A percentile compares a stretch with the other conserved stretches of the same genome.
phyloP scores from a whole-genome alignment of 2,113 vertebrate genomes.

The Gopherus evgoodei region DNA sequence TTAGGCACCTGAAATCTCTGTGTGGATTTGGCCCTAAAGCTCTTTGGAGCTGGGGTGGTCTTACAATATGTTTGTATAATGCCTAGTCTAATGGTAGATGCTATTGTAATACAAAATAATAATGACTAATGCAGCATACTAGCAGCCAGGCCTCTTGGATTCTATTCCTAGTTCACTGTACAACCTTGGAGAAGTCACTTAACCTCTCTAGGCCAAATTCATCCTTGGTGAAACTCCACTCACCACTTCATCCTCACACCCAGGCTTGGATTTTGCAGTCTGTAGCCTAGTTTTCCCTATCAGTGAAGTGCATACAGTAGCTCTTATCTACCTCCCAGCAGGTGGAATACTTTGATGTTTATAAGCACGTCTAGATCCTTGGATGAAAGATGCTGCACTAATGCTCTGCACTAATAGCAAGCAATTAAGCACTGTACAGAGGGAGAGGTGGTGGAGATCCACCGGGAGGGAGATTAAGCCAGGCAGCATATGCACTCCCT shows the following conservation, averaged over 20 bases:
- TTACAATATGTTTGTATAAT: background rate
- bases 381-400: conserved; percentile 23
- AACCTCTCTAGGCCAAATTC: background rate
- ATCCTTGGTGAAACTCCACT: background rate
- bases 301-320: conserved; percentile 20
- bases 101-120: background rate
- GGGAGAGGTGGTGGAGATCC: background rate
- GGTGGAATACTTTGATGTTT: conserved; percentile 54
- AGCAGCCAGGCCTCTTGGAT: background rate
- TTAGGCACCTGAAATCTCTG: no score
- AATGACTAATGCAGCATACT: background rate
- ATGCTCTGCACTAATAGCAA: conserved; percentile 15
- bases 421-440: background rate
- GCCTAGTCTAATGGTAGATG: background rate
- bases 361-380: conserved; percentile 30
- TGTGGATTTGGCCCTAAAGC: background rate
- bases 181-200: background rate
- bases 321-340: conserved; percentile 29
- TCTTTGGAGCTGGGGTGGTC: background rate
- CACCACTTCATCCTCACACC: background rate
- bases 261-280: conserved; percentile 21
- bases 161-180: background rate
- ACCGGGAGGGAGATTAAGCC: background rate
- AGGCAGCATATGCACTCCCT: background rate
- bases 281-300: background rate